Evolutionary conservation across 2,797 vertebrate genomes (phyloP).

Genomic region (Sparus aurata): DNA sequence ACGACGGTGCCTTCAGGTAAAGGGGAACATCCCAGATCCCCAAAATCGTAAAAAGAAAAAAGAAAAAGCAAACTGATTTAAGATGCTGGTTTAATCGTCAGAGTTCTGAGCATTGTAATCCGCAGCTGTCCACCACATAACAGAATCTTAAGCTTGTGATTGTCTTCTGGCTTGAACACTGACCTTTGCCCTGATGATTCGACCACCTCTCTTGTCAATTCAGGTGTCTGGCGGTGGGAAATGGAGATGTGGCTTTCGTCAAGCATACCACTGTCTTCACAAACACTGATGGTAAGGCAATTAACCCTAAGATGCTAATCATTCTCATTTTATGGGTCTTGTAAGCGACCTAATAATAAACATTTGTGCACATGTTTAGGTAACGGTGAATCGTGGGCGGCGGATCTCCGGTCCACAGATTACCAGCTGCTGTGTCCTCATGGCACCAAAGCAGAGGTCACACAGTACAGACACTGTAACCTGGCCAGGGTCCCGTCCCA

Average conservation of each 20-base stretch:
- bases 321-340: background rate
- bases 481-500: constrained; percentile 93
- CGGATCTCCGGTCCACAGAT: constrained; percentile 81
- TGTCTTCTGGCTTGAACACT: no score
- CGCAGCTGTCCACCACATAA: no score
- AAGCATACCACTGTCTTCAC: constrained; percentile 94
- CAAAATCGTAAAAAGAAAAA: background rate
- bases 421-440: constrained; percentile 94
- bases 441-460: constrained; percentile 88
- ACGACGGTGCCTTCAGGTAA: constrained; percentile 95
- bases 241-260: constrained; percentile 95
- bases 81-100: no score
- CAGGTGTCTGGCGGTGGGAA: constrained; percentile 89
- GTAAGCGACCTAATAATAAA: background rate
- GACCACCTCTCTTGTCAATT: background rate
- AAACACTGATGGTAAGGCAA: constrained; percentile 90
- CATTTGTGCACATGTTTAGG: constrained; percentile 75
- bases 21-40: background rate
- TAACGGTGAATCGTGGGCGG: constrained; percentile 87
- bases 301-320: background rate
- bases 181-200: no score
- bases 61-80: no score
- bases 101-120: no score
- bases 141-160: no score
- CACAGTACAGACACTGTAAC: constrained; percentile 89